These are phyloP conservation scores for Procavia capensis DNA, from an alignment of 2,113 vertebrate genomes.

Conservation along the genomic window DNA sequence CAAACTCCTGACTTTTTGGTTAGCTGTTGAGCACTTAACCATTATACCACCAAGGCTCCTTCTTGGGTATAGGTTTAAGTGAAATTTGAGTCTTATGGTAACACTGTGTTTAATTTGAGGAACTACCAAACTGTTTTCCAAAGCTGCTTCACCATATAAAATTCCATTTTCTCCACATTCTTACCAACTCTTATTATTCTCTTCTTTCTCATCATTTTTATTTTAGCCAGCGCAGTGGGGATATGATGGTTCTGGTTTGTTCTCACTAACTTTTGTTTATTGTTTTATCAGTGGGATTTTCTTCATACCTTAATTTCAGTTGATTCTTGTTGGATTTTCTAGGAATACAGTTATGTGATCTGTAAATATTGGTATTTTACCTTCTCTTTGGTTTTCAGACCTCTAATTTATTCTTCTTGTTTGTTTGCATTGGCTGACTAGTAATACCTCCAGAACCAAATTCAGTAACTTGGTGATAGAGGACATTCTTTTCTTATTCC, in stretches of 20 bases:
- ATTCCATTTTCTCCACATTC: neutral
- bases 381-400: neutral
- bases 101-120: neutral
- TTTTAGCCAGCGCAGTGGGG: neutral
- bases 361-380: neutral
- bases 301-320: neutral
- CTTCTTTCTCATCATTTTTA: neutral
- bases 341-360: no score
- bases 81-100: neutral
- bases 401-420: neutral
- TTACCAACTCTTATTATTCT: neutral
- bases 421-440: neutral
- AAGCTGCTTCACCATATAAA: neutral
- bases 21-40: no score
- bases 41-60: no score
- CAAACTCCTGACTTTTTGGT: no score
- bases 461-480: neutral
- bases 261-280: neutral
- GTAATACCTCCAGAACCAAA: neutral
- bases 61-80: no score
- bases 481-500: neutral
- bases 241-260: neutral
- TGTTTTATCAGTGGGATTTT: neutral
- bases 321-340: neutral
- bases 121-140: neutral